Evolutionary conservation across 2,888 invertebrate genomes (phyloP).

Genomic region (Pogonocherus hispidulus): DNA sequence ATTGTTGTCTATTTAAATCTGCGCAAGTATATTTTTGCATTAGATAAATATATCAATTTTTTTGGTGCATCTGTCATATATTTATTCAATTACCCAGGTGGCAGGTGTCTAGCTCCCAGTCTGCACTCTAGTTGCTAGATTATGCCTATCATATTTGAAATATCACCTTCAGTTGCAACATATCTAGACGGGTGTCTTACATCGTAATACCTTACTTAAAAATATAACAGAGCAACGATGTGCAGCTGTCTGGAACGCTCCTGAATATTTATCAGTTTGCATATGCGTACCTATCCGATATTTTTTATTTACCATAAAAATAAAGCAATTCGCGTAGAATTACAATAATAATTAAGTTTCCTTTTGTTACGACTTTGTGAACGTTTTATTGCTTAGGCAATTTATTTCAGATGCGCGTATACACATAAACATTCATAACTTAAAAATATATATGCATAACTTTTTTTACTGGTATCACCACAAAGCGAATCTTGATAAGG

Average conservation of each 20-base stretch:
- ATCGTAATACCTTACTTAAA: neutral
- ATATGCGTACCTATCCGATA: neutral
- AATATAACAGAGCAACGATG: neutral
- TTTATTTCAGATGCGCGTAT: neutral
- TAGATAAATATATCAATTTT: no score
- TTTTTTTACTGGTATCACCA: conserved; percentile 22
- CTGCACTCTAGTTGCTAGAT: neutral
- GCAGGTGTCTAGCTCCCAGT: neutral
- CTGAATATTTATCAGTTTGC: neutral
- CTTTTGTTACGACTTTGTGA: neutral
- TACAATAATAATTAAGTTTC: no score
- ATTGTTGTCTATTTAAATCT: no score
- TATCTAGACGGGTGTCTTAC: neutral
- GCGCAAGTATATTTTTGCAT: no score
- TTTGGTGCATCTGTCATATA: neutral
- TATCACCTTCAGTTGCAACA: neutral
- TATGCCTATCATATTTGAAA: neutral
- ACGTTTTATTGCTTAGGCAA: conserved; percentile 14
- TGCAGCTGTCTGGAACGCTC: neutral
- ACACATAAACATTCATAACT: neutral
- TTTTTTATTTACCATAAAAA: no score
- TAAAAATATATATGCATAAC: neutral
- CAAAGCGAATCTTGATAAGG: conserved; percentile 28
- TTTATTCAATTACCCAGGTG: neutral
- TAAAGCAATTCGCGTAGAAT: no score